These are phyloP conservation scores for Phortica magna DNA, from an alignment of 2,888 invertebrate genomes.

Conservation along the genomic window DNA sequence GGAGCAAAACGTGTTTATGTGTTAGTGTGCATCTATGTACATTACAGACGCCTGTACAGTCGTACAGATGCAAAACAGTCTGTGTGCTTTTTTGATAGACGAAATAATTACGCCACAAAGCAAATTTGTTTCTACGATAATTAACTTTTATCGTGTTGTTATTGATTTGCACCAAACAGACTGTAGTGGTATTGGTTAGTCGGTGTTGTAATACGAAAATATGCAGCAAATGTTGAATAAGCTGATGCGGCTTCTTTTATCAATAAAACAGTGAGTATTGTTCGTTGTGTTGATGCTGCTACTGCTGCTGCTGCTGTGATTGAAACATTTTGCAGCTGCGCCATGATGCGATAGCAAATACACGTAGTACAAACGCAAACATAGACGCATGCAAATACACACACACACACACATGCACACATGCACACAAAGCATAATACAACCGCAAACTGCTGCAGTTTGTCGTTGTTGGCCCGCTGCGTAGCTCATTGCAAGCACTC, in stretches of 20 bases:
- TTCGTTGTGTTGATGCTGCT: slow-evolving; percentile 12
- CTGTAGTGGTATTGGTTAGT: background rate
- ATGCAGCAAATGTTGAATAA: background rate
- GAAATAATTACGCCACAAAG: slow-evolving; percentile 58
- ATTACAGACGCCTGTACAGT: background rate
- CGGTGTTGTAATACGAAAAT: slow-evolving; percentile 4
- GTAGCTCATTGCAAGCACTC: background rate
- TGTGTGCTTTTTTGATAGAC: slow-evolving; percentile 13
- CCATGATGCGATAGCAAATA: background rate
- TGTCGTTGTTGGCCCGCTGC: background rate
- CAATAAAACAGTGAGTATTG: background rate
- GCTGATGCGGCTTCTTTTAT: background rate
- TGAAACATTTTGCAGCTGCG: slow-evolving; percentile 25
- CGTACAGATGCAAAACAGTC: background rate
- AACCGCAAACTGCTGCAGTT: background rate
- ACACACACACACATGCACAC: slow-evolving; percentile 17
- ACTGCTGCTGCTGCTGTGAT: slow-evolving; percentile 9
- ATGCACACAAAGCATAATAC: background rate
- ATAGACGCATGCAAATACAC: slow-evolving; percentile 26
- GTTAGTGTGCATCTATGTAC: background rate
- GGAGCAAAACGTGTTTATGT: slow-evolving; percentile 14
- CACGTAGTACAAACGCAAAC: slow-evolving; percentile 16
- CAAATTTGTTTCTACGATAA: slow-evolving; percentile 56
- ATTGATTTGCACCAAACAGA: slow-evolving; percentile 46
- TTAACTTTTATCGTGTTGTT: slow-evolving; percentile 58